phyloP scores from a whole-genome alignment of 2,113 vertebrate species.

The Promerops cafer region DNA sequence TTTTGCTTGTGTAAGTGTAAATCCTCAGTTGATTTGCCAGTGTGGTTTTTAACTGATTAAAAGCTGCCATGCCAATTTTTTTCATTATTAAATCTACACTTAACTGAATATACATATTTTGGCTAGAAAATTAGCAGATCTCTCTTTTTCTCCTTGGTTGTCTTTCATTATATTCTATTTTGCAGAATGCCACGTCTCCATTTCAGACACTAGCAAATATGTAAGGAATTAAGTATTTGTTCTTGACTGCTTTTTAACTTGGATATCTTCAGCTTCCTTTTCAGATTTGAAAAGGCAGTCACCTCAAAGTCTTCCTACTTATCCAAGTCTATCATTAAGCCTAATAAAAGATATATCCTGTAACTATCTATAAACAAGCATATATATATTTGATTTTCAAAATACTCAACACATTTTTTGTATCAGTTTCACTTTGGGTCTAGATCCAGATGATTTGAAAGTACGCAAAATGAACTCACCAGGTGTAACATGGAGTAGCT shows the following conservation, averaged over 20 bases:
- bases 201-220: background rate
- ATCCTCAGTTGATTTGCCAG: background rate
- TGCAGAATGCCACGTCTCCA: background rate
- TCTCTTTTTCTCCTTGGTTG: background rate
- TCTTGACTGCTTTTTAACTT: background rate
- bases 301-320: background rate
- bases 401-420: background rate
- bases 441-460: background rate
- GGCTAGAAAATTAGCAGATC: background rate
- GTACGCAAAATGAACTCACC: constrained; percentile 70
- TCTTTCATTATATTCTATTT: background rate
- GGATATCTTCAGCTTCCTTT: background rate
- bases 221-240: background rate
- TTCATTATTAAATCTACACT: background rate
- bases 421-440: background rate
- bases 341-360: background rate
- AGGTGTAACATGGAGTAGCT: constrained; percentile 90
- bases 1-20: background rate
- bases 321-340: background rate
- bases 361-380: background rate
- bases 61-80: background rate
- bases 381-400: background rate
- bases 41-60: background rate
- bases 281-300: background rate
- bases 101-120: background rate